Percentiles rank a stretch among this genome's conserved stretches.
phyloP scores from a whole-genome alignment of 2,797 vertebrate genomes.

The Danio kyathit region DNA sequence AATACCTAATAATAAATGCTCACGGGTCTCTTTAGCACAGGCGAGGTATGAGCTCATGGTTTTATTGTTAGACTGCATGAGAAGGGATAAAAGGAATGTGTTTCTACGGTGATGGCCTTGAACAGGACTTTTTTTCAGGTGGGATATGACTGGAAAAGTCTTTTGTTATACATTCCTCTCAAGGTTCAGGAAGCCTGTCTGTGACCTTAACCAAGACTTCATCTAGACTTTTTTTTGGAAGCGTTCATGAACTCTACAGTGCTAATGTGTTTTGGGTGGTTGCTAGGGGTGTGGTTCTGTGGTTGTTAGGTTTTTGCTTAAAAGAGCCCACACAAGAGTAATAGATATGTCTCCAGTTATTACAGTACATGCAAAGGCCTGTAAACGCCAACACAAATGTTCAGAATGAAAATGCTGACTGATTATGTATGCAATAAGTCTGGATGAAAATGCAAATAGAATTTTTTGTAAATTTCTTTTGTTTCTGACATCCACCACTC shows the following conservation, averaged over 20 bases:
- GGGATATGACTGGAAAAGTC: conserved; percentile 11
- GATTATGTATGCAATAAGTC: no score
- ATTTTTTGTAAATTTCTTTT: no score
- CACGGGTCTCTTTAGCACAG: neutral
- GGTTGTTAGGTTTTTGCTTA: neutral
- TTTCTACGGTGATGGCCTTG: conserved; percentile 55
- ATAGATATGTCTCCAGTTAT: neutral
- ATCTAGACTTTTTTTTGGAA: neutral
- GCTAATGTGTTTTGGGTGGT: neutral
- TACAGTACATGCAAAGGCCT: no score
- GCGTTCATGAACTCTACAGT: neutral
- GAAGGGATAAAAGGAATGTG: conserved; percentile 11
- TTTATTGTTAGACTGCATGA: conserved; percentile 9
- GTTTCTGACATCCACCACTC: no score
- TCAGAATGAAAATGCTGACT: neutral
- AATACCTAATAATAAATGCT: neutral
- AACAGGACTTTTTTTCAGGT: conserved; percentile 13
- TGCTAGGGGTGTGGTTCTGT: neutral
- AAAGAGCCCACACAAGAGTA: neutral
- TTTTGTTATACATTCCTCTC: neutral
- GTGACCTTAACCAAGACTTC: conserved; percentile 14
- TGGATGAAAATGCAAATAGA: no score
- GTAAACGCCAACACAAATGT: no score
- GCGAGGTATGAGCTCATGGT: neutral
- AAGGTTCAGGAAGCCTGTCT: conserved; percentile 2